Conservation (phyloP, 2,888 invertebrate genomes). For the Brachylomia viminalis region DNA sequence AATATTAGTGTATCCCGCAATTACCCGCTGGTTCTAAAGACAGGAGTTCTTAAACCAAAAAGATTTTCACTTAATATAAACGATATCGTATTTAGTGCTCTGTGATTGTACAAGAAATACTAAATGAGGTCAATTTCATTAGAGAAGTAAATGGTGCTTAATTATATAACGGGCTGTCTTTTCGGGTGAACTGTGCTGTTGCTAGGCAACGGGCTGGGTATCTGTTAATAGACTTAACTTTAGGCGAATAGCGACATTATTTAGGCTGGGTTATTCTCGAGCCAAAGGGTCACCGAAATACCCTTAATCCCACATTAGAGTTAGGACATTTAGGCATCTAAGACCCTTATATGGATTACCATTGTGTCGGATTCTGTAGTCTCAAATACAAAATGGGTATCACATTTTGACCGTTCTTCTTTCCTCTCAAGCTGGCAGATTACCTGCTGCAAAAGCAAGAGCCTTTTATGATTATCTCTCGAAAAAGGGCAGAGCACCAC, state of each 20-base stretch:
- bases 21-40: background rate
- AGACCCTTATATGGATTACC: slow-evolving; percentile 31
- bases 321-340: slow-evolving; percentile 22
- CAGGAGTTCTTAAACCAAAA: background rate
- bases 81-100: background rate
- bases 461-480: too few relatives aligned
- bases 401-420: slow-evolving; percentile 5
- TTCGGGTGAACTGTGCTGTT: slow-evolving; percentile 29
- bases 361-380: background rate
- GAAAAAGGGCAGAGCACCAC: too few relatives aligned
- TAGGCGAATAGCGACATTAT: slow-evolving; percentile 35
- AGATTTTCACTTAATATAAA: background rate
- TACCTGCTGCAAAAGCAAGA: too few relatives aligned
- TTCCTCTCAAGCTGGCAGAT: background rate
- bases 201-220: slow-evolving; percentile 34
- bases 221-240: slow-evolving; percentile 50
- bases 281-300: slow-evolving; percentile 37
- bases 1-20: too few relatives aligned
- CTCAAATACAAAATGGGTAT: background rate
- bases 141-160: slow-evolving; percentile 39
- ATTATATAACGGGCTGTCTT: slow-evolving; percentile 53
- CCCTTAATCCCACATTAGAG: slow-evolving; percentile 42
- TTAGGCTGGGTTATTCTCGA: slow-evolving; percentile 12
- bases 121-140: slow-evolving; percentile 52
- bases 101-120: slow-evolving; percentile 33